Evolutionary conservation across 2,888 invertebrate genomes (phyloP), one percentile per base, ranked within the genome.

Genomic region (Lasioglossum leucozonium): DNA sequence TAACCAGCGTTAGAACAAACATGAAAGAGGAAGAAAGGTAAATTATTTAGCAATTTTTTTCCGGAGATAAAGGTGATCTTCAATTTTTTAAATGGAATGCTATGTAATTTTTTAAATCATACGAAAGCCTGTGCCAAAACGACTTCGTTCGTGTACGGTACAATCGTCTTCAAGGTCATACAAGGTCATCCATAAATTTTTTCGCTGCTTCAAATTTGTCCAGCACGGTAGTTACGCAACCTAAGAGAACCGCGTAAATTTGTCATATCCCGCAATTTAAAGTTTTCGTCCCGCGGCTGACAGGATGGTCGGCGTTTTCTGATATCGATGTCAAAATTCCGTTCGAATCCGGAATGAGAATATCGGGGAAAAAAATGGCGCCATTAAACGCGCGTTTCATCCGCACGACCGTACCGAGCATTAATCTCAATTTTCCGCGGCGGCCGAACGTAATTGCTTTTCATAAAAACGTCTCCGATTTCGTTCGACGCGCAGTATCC

Each of bases 401-500:
- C 42, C 30, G 30, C 30, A 34, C 69, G 74, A 58, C 47, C 30
- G 44, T 73, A 26, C 18, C 18, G 69, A 77, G n/a, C 62, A 37
- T 71, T 62, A 72, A 72, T 51, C 47, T 30, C 16, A 30, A 55
- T 72, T 74, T 73, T 84, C 71, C 30, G 62, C 51, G n/a, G n/a
- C 51, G 34, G 40, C 37, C 58, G 51, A 74, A 42, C 51, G 55
- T 77, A 80, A 80, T 84, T 80, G 67, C 85, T 72, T 84, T 77
- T 75, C 51, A 78, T 51, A 74, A 72, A 67, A 75, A 75, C 82
- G 81, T 88, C 90, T 90, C 87, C 77, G 79, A 86, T 90, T 90
- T 86, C 90, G 51, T 77, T 74, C 26, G 79, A 18, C 69, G 76
- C 37, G 69, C 67, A 18, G 44, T 87, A 88, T 88, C 89, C 76